phyloP scores from a whole-genome alignment of 2,888 invertebrate species.

The Trichopoda pennipes region DNA sequence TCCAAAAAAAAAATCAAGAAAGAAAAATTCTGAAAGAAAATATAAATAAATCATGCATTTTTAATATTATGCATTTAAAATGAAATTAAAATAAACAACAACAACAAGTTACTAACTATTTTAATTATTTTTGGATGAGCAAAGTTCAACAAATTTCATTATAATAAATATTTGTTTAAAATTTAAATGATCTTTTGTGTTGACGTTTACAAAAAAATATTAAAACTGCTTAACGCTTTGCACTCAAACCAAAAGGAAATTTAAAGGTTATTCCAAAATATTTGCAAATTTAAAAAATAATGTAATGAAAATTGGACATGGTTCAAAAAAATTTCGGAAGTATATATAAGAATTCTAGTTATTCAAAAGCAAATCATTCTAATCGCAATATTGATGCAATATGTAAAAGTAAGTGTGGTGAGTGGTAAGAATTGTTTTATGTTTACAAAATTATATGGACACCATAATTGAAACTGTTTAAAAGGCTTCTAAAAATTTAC shows the following conservation, averaged over 20 bases:
- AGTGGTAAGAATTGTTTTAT: too few relatives aligned
- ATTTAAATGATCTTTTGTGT: neutral
- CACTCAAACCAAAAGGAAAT: constrained; percentile 10
- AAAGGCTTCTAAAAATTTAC: too few relatives aligned
- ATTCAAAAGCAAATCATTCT: too few relatives aligned
- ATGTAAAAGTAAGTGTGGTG: too few relatives aligned
- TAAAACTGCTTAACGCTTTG: constrained; percentile 43
- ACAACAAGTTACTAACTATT: constrained; percentile 17
- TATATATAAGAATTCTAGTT: too few relatives aligned
- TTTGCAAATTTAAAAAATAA: too few relatives aligned
- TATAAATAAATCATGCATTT: constrained; percentile 32
- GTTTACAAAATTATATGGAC: too few relatives aligned
- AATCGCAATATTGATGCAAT: too few relatives aligned
- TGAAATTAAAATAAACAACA: constrained; percentile 38
- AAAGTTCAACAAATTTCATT: constrained; percentile 56
- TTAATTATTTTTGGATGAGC: constrained; percentile 47
- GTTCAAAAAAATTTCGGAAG: too few relatives aligned
- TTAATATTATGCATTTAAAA: constrained; percentile 42
- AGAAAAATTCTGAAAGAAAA: neutral
- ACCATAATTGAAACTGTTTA: too few relatives aligned
- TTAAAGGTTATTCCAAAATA: too few relatives aligned
- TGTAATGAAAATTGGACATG: too few relatives aligned
- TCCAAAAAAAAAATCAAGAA: constrained; percentile 7
- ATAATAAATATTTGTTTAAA: constrained; percentile 48
- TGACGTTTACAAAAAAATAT: constrained; percentile 17